Evolutionary conservation across 2,888 invertebrate species (phyloP).

Genomic region (Drosophila borborema): DNA sequence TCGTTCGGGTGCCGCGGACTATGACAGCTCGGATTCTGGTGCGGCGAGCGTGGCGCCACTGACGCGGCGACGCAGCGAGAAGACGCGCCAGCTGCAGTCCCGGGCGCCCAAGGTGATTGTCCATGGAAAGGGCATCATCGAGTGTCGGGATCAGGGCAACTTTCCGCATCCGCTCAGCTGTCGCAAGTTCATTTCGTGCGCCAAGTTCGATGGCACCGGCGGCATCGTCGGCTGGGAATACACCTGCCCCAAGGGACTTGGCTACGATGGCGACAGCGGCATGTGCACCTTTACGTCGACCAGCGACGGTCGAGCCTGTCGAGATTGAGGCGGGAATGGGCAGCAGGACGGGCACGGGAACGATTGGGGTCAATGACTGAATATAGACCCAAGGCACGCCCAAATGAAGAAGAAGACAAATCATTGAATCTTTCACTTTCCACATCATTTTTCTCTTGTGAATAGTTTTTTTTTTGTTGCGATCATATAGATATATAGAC

Average conservation of each 20-base stretch:
- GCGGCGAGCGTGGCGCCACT: slow-evolving; percentile 74
- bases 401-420: neutral
- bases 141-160: slow-evolving; percentile 95
- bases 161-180: slow-evolving; percentile 96
- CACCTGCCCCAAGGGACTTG: slow-evolving; percentile 93
- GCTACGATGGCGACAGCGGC: slow-evolving; percentile 95
- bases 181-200: slow-evolving; percentile 96
- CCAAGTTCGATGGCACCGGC: slow-evolving; percentile 92
- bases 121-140: slow-evolving; percentile 90
- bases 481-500: slow-evolving; percentile 1
- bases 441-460: slow-evolving; percentile 39
- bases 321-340: slow-evolving; percentile 85
- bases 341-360: neutral
- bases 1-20: slow-evolving; percentile 83
- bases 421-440: slow-evolving; percentile 19
- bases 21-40: slow-evolving; percentile 90
- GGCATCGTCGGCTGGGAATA: slow-evolving; percentile 94
- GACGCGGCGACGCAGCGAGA: slow-evolving; percentile 27
- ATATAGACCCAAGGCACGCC: slow-evolving; percentile 18
- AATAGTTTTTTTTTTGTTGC: slow-evolving; percentile 32
- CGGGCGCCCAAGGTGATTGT: slow-evolving; percentile 86
- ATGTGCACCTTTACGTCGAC: slow-evolving; percentile 93
- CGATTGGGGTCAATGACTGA: slow-evolving; percentile 61
- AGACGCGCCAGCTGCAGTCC: slow-evolving; percentile 7
- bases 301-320: slow-evolving; percentile 90